Conservation (phyloP, 2,797 vertebrate species). For the Parambassis ranga region DNA sequence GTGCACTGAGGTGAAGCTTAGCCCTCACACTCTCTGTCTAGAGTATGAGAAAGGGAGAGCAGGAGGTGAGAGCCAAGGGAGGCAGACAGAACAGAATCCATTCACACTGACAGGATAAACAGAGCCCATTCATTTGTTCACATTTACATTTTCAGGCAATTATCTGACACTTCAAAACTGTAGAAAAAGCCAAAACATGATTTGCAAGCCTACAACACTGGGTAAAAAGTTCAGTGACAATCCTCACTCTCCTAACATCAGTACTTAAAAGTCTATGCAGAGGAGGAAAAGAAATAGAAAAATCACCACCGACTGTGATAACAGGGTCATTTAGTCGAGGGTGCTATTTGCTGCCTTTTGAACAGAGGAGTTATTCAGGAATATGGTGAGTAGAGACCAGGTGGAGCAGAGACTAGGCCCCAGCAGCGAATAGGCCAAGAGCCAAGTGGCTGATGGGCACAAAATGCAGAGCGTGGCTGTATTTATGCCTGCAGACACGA, state of each 20-base stretch:
- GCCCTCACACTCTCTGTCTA: conserved; percentile 52
- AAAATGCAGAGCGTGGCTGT: conserved; percentile 38
- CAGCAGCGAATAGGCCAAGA: conserved; percentile 35
- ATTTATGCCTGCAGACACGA: conserved; percentile 42
- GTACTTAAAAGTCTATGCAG: conserved; percentile 3
- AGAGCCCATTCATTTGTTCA: conserved; percentile 43
- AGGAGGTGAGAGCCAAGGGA: conserved; percentile 39
- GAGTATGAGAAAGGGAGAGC: conserved; percentile 23
- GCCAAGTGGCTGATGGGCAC: conserved; percentile 45
- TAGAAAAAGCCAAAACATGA: neutral
- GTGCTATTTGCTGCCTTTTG: conserved; percentile 44
- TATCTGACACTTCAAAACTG: conserved; percentile 19
- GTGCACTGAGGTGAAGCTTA: conserved; percentile 62
- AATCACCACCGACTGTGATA: conserved; percentile 17
- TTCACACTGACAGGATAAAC: conserved; percentile 44
- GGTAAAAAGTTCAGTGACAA: neutral
- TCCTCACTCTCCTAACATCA: conserved; percentile 2
- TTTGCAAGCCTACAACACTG: neutral
- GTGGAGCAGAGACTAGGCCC: conserved; percentile 44
- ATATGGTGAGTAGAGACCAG: conserved; percentile 51
- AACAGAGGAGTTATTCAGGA: conserved; percentile 44
- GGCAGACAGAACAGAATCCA: conserved; percentile 41
- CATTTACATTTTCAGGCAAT: conserved; percentile 26
- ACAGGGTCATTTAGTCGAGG: conserved; percentile 25
- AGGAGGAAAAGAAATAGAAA: conserved; percentile 24